Conservation (phyloP, 2,888 invertebrate species). For the Spilosoma lubricipeda region DNA sequence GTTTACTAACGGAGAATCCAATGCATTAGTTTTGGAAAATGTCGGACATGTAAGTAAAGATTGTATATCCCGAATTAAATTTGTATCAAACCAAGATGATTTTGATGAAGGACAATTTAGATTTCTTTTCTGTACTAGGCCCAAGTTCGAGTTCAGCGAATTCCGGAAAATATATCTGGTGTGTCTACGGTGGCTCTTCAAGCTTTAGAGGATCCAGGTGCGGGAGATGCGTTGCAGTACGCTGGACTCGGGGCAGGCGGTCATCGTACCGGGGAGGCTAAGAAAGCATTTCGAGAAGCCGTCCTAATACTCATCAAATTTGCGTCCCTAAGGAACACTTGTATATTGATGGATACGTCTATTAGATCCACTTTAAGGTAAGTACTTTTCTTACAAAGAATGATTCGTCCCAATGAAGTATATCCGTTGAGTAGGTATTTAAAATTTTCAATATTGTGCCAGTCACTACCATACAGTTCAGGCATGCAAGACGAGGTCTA, state of each 20-base stretch:
- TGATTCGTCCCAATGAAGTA: not conserved
- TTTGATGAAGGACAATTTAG: not conserved
- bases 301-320: conserved; percentile 79
- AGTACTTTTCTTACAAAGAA: conserved; percentile 56
- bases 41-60: conserved; percentile 70
- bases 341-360: conserved; percentile 73
- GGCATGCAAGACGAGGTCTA: not conserved
- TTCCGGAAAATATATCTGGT: conserved; percentile 78
- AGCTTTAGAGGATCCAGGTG: conserved; percentile 71
- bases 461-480: not conserved
- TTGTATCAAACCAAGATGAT: not conserved
- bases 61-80: not conserved
- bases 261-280: conserved; percentile 77
- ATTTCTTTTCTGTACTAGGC: conserved; percentile 60
- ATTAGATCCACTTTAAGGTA: conserved; percentile 78
- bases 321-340: conserved; percentile 79
- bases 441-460: not conserved
- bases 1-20: conserved; percentile 81
- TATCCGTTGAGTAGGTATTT: not conserved
- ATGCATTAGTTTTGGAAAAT: conserved; percentile 80
- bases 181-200: conserved; percentile 73
- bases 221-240: conserved; percentile 69
- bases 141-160: conserved; percentile 75
- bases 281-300: conserved; percentile 76
- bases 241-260: conserved; percentile 79